phyloP scores from a whole-genome alignment of 1,140 invertebrate species.

The Amphibalanus amphitrite region DNA sequence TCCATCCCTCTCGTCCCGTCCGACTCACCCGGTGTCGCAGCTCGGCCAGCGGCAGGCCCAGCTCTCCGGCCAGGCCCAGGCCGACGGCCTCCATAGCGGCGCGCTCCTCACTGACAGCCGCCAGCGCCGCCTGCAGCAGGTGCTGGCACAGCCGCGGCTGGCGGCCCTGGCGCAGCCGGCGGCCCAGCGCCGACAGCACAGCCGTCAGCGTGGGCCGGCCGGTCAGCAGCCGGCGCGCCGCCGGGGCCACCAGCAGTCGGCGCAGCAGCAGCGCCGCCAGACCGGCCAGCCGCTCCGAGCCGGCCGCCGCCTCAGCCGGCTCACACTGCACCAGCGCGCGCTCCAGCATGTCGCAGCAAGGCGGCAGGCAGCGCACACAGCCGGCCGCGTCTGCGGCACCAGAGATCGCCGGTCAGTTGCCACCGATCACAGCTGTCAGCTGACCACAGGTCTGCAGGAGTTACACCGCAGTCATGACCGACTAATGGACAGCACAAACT shows the following conservation, averaged over 20 bases:
- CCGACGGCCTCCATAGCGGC: too few species aligned
- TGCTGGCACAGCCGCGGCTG: not conserved
- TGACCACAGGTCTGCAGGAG: too few species aligned
- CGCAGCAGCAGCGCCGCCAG: not conserved
- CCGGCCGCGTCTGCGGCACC: not conserved
- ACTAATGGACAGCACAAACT: too few species aligned
- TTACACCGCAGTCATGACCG: too few species aligned
- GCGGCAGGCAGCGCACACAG: not conserved
- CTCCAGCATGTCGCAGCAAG: not conserved
- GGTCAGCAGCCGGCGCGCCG: not conserved
- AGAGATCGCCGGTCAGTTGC: too few species aligned
- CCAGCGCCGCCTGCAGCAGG: not conserved
- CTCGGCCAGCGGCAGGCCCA: too few species aligned
- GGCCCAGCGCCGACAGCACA: not conserved
- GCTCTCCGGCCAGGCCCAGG: too few species aligned
- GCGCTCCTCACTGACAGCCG: too few species aligned
- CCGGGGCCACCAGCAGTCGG: not conserved
- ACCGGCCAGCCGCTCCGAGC: not conserved
- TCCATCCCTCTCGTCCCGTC: too few species aligned
- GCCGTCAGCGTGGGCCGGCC: not conserved
- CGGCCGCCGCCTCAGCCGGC: not conserved
- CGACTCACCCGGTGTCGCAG: too few species aligned
- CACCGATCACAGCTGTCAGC: too few species aligned
- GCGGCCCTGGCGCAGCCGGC: too few species aligned
- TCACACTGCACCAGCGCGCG: not conserved